Evolutionary conservation across 2,888 invertebrate genomes (phyloP).

Genomic region (Stenichneumon culpator): DNA sequence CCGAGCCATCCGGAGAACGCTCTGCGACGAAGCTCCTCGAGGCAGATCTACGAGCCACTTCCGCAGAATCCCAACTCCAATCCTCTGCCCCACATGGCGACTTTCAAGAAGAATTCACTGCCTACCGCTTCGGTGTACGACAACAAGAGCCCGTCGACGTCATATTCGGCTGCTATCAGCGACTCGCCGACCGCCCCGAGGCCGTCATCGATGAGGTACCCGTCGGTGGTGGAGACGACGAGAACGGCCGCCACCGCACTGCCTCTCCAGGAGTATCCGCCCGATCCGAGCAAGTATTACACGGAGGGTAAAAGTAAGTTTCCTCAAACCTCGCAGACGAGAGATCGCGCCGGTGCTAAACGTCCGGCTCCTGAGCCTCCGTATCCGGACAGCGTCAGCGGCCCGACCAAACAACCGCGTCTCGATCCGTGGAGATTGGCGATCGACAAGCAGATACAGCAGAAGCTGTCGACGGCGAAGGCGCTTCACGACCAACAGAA

Average conservation of each 20-base stretch:
- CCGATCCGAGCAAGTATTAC: slow-evolving; percentile 79
- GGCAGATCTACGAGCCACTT: slow-evolving; percentile 75
- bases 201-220: slow-evolving; percentile 72
- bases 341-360: slow-evolving; percentile 80
- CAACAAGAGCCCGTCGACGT: slow-evolving; percentile 66
- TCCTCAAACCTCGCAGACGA: slow-evolving; percentile 63
- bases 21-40: slow-evolving; percentile 71
- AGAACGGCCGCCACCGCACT: slow-evolving; percentile 71
- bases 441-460: slow-evolving; percentile 87
- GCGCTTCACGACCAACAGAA: slow-evolving; percentile 78
- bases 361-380: slow-evolving; percentile 80
- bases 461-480: slow-evolving; percentile 84
- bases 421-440: slow-evolving; percentile 86
- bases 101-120: slow-evolving; percentile 81
- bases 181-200: slow-evolving; percentile 49
- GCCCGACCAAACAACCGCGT: slow-evolving; percentile 86
- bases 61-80: slow-evolving; percentile 71
- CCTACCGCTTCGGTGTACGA: slow-evolving; percentile 74
- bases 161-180: slow-evolving; percentile 50
- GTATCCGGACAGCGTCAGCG: slow-evolving; percentile 79
- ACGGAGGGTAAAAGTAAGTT: slow-evolving; percentile 74
- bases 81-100: slow-evolving; percentile 81
- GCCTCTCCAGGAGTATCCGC: slow-evolving; percentile 76
- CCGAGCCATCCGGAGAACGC: slow-evolving; percentile 67
- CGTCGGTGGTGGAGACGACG: slow-evolving; percentile 72